These are phyloP conservation scores for Gastracanthus pulcherrimus DNA, from an alignment of 2,888 invertebrate genomes.

Conservation along the genomic window DNA sequence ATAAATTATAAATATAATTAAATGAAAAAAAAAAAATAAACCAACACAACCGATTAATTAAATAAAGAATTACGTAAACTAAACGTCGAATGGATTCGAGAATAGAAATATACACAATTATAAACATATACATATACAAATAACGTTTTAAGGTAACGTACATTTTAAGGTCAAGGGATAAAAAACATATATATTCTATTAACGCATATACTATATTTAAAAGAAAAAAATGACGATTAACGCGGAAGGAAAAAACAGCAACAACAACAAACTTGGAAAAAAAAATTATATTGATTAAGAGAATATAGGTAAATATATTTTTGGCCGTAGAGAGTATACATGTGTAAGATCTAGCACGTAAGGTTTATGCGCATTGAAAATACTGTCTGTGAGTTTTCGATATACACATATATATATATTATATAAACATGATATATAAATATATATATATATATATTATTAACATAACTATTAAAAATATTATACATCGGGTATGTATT, in stretches of 20 bases:
- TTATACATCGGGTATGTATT: conserved; percentile 31
- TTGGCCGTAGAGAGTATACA: conserved; percentile 66
- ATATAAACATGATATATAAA: not conserved
- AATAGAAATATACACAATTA: conserved; percentile 36
- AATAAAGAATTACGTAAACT: conserved; percentile 42
- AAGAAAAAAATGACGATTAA: conserved; percentile 40
- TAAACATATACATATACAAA: conserved; percentile 47
- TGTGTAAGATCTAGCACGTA: conserved; percentile 53
- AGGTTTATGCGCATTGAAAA: conserved; percentile 66
- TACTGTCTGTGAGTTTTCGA: conserved; percentile 71
- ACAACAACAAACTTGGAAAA: conserved; percentile 51
- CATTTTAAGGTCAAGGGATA: conserved; percentile 44
- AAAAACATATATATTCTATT: conserved; percentile 58
- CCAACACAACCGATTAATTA: no score
- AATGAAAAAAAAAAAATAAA: not conserved
- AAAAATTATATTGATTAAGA: conserved; percentile 59
- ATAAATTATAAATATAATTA: conserved; percentile 2
- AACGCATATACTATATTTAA: conserved; percentile 56
- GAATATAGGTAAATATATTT: conserved; percentile 68
- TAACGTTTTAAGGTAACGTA: conserved; percentile 34
- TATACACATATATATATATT: conserved; percentile 64
- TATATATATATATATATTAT: conserved; percentile 42
- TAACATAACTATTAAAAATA: conserved; percentile 34
- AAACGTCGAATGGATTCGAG: not conserved
- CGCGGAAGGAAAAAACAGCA: conserved; percentile 55